phyloP scores from a whole-genome alignment of 2,888 invertebrate species.

The Leucophenga maculata region DNA sequence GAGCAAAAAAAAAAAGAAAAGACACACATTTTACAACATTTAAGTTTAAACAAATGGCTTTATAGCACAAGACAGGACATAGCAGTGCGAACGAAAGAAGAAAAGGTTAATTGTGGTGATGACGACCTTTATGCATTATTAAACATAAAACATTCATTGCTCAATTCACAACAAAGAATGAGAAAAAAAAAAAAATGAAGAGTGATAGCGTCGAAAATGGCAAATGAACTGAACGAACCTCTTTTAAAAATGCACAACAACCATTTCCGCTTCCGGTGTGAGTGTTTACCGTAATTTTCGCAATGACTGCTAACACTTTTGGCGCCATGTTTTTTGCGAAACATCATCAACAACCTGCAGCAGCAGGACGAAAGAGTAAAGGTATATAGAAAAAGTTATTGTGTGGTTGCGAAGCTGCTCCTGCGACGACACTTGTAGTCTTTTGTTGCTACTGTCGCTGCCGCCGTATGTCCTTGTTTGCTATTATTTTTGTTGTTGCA shows the following conservation, averaged over 20 bases:
- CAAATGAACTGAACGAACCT: constrained; percentile 42
- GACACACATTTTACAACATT: no score
- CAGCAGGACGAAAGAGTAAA: background rate
- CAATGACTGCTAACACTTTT: background rate
- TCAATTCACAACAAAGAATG: constrained; percentile 40
- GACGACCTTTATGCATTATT: constrained; percentile 40
- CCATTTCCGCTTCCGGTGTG: constrained; percentile 59
- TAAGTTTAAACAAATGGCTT: constrained; percentile 9
- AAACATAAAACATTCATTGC: constrained; percentile 52
- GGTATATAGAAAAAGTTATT: no score
- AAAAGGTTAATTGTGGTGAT: constrained; percentile 26
- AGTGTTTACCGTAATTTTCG: constrained; percentile 35
- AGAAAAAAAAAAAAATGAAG: background rate
- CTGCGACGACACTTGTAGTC: background rate
- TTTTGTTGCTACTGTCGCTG: background rate
- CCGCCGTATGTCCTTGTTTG: background rate
- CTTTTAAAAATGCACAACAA: constrained; percentile 63
- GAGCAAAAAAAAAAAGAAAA: no score
- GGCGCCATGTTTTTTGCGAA: constrained; percentile 43
- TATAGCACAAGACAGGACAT: background rate
- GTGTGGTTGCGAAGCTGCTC: background rate
- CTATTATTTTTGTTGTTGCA: constrained; percentile 6
- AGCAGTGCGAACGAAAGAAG: background rate
- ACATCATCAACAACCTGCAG: constrained; percentile 42
- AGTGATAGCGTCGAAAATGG: background rate